phyloP scores from a whole-genome alignment of 2,888 invertebrate species.

The Dicranocentrus wangi region DNA sequence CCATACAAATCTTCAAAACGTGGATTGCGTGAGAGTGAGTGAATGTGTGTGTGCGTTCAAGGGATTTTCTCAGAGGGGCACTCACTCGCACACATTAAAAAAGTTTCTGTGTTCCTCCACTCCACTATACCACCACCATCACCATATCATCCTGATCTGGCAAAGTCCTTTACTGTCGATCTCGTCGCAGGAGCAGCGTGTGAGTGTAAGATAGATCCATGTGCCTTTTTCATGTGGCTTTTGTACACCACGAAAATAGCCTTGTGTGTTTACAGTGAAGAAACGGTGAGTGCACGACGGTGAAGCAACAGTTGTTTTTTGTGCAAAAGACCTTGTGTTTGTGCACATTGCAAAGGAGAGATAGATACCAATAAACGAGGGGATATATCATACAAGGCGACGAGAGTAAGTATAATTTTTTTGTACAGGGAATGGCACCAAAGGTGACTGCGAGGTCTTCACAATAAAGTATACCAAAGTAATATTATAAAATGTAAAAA shows the following conservation, averaged over 20 bases:
- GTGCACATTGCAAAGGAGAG: constrained; percentile 27
- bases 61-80: background rate
- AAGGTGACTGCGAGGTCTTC: constrained; percentile 13
- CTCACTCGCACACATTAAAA: background rate
- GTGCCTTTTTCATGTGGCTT: constrained; percentile 27
- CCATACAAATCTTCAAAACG: too few relatives aligned
- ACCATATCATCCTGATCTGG: background rate
- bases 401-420: background rate
- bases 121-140: background rate
- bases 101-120: background rate
- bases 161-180: constrained; percentile 38
- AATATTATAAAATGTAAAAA: background rate
- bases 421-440: background rate
- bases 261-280: constrained; percentile 38
- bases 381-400: constrained; percentile 19
- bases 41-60: background rate
- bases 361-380: constrained; percentile 15
- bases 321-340: constrained; percentile 62
- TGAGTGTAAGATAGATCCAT: constrained; percentile 14
- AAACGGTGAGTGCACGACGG: constrained; percentile 39
- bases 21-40: background rate
- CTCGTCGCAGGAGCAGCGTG: constrained; percentile 15
- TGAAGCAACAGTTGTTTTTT: constrained; percentile 63
- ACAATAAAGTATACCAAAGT: background rate
- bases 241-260: constrained; percentile 15